A percentile compares a stretch with the other conserved stretches of the same genome.
Evolutionary conservation across 2,113 vertebrate species (phyloP).

Genomic region (Prolemur simus): DNA sequence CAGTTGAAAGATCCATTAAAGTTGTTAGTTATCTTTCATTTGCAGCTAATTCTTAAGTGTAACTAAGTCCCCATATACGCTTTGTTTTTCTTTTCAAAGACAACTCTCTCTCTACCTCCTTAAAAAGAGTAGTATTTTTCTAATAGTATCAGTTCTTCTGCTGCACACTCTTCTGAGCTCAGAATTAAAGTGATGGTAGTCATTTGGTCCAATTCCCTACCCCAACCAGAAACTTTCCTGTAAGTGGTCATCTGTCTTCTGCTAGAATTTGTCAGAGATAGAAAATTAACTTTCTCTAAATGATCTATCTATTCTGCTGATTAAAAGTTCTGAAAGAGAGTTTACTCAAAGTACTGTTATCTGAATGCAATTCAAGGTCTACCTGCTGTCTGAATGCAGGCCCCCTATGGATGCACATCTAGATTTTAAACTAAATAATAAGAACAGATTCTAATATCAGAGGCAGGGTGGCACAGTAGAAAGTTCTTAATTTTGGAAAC

Average conservation of each 20-base stretch:
- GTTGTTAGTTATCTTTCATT: neutral
- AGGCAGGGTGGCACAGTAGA: neutral
- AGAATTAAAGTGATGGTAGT: neutral
- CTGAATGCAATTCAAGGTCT: neutral
- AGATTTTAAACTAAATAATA: neutral
- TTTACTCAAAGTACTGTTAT: neutral
- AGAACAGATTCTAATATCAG: neutral
- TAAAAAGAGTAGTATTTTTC: neutral
- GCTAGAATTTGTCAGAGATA: neutral
- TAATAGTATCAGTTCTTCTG: neutral
- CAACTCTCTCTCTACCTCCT: neutral
- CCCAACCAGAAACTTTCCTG: neutral
- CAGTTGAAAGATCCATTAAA: neutral
- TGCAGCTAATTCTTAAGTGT: neutral
- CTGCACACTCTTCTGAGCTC: neutral
- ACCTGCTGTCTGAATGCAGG: neutral
- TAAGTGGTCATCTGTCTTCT: neutral
- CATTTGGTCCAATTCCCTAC: neutral
- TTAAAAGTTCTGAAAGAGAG: neutral
- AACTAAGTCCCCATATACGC: neutral
- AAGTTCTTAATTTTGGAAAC: neutral
- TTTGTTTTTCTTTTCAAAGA: neutral
- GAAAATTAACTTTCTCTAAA: neutral
- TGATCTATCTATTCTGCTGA: neutral
- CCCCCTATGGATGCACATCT: neutral